Percentiles rank a stretch among this genome's conserved stretches.
Evolutionary conservation across 2,113 vertebrate genomes (phyloP).

Genomic region (Cephalopterus ornatus): DNA sequence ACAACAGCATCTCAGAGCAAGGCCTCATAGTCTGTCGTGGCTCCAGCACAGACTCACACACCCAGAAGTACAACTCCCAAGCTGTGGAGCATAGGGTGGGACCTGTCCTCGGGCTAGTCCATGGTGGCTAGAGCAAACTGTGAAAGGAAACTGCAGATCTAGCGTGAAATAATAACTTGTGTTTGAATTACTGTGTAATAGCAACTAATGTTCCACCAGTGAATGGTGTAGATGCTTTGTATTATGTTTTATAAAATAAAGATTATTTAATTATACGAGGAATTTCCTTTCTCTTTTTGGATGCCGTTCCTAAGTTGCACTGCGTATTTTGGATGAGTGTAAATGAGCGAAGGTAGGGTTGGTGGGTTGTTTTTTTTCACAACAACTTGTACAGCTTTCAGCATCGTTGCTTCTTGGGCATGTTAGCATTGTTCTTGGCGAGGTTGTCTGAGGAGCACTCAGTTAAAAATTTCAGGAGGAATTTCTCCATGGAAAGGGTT

Average conservation of each 20-base stretch:
- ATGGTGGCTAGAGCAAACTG: not conserved
- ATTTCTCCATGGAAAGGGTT: not conserved
- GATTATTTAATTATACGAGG: slow-evolving; percentile 44
- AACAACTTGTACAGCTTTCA: not conserved
- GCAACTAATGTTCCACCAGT: slow-evolving; percentile 63
- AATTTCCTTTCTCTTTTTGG: not conserved
- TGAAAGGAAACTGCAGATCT: slow-evolving; percentile 5
- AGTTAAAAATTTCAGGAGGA: not conserved
- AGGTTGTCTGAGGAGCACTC: not conserved
- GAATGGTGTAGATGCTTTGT: slow-evolving; percentile 73
- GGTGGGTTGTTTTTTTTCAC: not conserved
- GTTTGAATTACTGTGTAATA: slow-evolving; percentile 76
- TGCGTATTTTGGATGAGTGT: not conserved
- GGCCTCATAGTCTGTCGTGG: not conserved
- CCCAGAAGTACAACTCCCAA: not conserved
- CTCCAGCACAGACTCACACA: not conserved
- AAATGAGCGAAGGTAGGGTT: not conserved
- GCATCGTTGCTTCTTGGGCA: not conserved
- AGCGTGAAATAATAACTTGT: slow-evolving; percentile 46
- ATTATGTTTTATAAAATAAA: slow-evolving; percentile 77
- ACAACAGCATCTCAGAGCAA: not conserved
- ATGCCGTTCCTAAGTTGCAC: not conserved
- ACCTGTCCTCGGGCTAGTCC: not conserved
- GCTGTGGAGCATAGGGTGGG: not conserved
- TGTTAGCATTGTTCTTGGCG: not conserved